Evolutionary conservation across 92 coral and sea anemone genomes (phyloP).

Genomic region (Epizoanthus rinbou): DNA sequence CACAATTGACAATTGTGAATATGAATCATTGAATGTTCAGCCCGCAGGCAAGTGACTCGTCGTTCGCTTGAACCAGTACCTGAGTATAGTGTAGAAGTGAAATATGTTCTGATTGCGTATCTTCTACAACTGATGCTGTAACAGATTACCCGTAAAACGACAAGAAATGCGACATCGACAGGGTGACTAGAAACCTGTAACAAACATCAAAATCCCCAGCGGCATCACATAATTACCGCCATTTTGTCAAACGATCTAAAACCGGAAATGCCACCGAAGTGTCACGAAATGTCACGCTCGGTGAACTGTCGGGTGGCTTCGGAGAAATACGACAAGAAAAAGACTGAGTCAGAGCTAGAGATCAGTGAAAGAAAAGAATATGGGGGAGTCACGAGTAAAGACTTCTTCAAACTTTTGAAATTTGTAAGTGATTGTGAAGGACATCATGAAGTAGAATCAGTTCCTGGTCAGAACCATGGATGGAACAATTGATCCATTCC

Average conservation of each 20-base stretch:
- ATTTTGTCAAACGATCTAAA: conserved; percentile 8
- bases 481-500: conserved; percentile 74
- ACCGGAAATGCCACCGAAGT: background rate
- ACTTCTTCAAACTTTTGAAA: too few species aligned
- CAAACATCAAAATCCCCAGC: background rate
- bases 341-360: background rate
- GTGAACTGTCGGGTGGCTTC: background rate
- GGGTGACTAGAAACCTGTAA: background rate
- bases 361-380: too few species aligned
- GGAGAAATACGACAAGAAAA: background rate
- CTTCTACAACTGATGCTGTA: background rate
- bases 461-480: conserved; percentile 51
- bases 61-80: background rate
- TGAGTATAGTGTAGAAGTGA: background rate
- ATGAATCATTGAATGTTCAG: too few species aligned
- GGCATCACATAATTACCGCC: background rate
- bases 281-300: conserved; percentile 19
- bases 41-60: background rate
- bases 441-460: too few species aligned
- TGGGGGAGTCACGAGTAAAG: too few species aligned
- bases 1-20: too few species aligned
- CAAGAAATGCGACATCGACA: background rate
- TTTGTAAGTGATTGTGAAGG: too few species aligned
- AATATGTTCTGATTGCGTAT: background rate
- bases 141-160: background rate